Evolutionary conservation across 2,113 vertebrate species (phyloP).

Genomic region (Crotalus horridus): DNA sequence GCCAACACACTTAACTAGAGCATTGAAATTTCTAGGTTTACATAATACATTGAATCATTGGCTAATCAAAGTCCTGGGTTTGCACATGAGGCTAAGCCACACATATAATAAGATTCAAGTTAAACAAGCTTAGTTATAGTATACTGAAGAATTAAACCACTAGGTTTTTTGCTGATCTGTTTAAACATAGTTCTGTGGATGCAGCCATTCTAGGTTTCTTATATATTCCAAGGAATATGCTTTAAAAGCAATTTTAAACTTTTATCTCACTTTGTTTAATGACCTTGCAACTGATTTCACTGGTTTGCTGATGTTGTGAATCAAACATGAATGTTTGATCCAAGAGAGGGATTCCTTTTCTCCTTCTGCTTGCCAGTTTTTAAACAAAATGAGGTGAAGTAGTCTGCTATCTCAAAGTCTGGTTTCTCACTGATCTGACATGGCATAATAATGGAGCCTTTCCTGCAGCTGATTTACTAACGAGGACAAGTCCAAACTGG

Average conservation of each 20-base stretch:
- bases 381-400: neutral
- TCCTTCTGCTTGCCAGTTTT: neutral
- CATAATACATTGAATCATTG: neutral
- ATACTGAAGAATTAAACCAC: neutral
- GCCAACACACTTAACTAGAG: neutral
- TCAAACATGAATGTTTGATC: neutral
- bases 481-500: constrained; percentile 52
- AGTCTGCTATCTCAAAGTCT: constrained; percentile 2
- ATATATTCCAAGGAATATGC: neutral
- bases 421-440: neutral
- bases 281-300: neutral
- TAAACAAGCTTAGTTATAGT: neutral
- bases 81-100: neutral
- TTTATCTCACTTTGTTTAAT: neutral
- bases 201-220: neutral
- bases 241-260: neutral
- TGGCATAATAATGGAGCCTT: neutral
- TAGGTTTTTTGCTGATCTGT: neutral
- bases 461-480: constrained; percentile 48
- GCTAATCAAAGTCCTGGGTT: neutral
- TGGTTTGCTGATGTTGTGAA: neutral
- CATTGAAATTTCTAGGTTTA: neutral
- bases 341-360: neutral
- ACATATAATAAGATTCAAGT: neutral
- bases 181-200: neutral